Evolutionary conservation across 2,113 vertebrate genomes (phyloP).

Genomic region (Scolopax mira): DNA sequence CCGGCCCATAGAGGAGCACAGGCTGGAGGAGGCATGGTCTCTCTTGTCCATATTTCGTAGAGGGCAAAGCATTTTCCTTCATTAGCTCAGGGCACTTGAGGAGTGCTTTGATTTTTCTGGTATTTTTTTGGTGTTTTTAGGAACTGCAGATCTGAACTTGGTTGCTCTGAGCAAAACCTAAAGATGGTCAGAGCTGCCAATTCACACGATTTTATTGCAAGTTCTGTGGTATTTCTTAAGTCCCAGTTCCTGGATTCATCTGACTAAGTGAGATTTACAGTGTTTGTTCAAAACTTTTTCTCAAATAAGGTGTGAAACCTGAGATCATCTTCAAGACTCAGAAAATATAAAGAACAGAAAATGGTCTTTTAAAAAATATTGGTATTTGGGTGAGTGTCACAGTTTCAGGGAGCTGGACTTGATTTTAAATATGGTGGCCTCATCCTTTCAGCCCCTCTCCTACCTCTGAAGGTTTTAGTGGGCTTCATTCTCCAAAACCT

Average conservation of each 20-base stretch:
- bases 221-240: not conserved
- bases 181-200: not conserved
- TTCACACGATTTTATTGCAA: not conserved
- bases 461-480: not conserved
- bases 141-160: not conserved
- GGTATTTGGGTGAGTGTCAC: not conserved
- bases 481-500: not conserved
- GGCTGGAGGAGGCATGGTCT: not conserved
- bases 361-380: not conserved
- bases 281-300: not conserved
- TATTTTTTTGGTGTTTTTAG: not conserved
- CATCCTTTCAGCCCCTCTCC: not conserved
- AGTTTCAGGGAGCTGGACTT: not conserved
- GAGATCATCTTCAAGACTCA: not conserved
- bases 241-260: not conserved
- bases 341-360: not conserved
- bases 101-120: not conserved
- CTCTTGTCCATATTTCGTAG: not conserved
- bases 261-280: not conserved
- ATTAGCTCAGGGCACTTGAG: not conserved
- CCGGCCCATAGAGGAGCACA: not conserved
- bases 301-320: not conserved
- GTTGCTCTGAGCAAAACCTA: not conserved
- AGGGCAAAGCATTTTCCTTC: not conserved
- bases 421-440: not conserved